Base-by-base conservation (phyloP, 2,797 vertebrate genomes). In the Dermochelys coriacea region DNA sequence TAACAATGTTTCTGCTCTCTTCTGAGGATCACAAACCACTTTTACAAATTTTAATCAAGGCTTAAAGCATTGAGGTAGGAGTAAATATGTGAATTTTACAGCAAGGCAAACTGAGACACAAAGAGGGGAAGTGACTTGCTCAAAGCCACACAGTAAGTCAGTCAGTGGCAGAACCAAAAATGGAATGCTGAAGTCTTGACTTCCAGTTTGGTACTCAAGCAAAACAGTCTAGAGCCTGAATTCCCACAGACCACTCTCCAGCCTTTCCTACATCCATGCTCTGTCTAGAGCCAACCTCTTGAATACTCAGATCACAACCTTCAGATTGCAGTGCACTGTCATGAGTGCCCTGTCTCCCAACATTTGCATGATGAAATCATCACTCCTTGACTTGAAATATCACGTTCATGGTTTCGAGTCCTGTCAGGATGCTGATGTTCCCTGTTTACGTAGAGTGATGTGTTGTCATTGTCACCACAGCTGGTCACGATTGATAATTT, bases 401-500 rank as follows among this genome's bases (percentile, higher is more conserved):
- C 82, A 71, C 45, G 37, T 55, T 87, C 91, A 75, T 94, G 78
- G 51, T 85, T 94, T 86, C 89, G 74, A 51, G 91, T 92, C 88
- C 80, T 92, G 54, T 91, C 94, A 95, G 64, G 93, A 84, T 88
- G 95, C 80, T 80, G 83, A 91, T 84, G 93, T 88, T 90, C 64
- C 37, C 68, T 27, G 84, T 82, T 59, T 50, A 84, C 37, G 75
- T 86, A 93, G 91, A 96, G 89, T 91, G 87, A 95, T 92, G 68
- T 87, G 86, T 91, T 96, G 94, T 95, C 93, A 96, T 61, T 93
- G 55, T 91, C 2, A 1, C 91, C 37, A 10, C 94, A 90, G 88
- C 89, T 93, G 86, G 78, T 82, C 95, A 95, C 94, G 91, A 90
- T 7, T 96, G 86, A 93, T 90, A 92, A 88, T 95, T 95, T 85